These are phyloP conservation scores for Drosophila maculinotata DNA, from an alignment of 2,888 invertebrate species.

Conservation along the genomic window DNA sequence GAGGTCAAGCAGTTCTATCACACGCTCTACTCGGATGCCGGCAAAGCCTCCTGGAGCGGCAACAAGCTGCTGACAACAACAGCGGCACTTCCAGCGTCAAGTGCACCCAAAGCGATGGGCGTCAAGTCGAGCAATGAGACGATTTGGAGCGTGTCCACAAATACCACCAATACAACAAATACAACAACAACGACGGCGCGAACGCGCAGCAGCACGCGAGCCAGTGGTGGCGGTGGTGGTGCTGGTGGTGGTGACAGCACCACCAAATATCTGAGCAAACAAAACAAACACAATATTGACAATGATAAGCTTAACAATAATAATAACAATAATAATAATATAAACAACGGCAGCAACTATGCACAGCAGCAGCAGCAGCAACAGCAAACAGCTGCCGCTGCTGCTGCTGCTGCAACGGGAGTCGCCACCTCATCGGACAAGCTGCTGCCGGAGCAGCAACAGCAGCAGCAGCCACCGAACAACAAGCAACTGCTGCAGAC, in stretches of 20 bases:
- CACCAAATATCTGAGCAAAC: constrained; percentile 70
- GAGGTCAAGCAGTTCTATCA: constrained; percentile 94
- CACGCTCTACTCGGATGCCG: constrained; percentile 89
- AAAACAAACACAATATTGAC: constrained; percentile 68
- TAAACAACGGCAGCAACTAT: constrained; percentile 33
- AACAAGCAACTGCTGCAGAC: constrained; percentile 76
- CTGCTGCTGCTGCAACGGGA: constrained; percentile 20
- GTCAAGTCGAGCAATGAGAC: constrained; percentile 82
- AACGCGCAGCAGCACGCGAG: constrained; percentile 66
- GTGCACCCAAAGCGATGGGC: constrained; percentile 46
- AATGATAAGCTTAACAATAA: constrained; percentile 70
- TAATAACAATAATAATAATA: constrained; percentile 62
- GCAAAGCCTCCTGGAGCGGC: constrained; percentile 48
- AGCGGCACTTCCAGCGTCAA: too few relatives aligned
- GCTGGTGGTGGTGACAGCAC: constrained; percentile 37
- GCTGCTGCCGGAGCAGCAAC: constrained; percentile 20
- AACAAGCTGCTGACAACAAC: neutral
- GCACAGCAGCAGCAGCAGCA: constrained; percentile 39
- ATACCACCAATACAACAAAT: constrained; percentile 66
- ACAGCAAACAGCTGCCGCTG: constrained; percentile 14
- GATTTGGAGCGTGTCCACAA: constrained; percentile 80
- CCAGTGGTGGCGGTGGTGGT: constrained; percentile 14
- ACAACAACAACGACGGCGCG: constrained; percentile 73
- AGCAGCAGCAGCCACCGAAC: constrained; percentile 46
- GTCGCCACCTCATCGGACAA: constrained; percentile 38